Evolutionary conservation across 2,113 vertebrate genomes (phyloP).

Genomic region (Spizaetus ornatus): DNA sequence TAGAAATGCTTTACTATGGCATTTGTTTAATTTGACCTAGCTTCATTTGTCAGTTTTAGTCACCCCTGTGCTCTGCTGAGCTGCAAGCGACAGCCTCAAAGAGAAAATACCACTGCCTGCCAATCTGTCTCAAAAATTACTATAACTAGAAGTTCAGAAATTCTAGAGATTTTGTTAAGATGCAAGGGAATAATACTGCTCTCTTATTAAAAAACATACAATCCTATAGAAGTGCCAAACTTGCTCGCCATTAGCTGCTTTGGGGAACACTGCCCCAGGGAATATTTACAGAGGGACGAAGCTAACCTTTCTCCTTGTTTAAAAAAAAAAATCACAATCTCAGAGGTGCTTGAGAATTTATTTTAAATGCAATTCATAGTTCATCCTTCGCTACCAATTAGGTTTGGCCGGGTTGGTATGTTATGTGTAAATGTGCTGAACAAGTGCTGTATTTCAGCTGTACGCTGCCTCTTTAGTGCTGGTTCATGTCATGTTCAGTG

Average conservation of each 20-base stretch:
- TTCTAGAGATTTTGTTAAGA: not conserved
- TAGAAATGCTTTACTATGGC: not conserved
- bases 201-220: not conserved
- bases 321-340: not conserved
- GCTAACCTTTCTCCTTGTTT: not conserved
- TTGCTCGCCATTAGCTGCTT: not conserved
- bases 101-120: conserved; percentile 4
- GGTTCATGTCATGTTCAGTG: not conserved
- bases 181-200: not conserved
- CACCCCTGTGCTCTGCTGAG: not conserved
- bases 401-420: not conserved
- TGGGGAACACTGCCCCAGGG: not conserved
- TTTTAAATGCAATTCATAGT: not conserved
- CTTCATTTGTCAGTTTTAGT: not conserved
- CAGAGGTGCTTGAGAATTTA: not conserved
- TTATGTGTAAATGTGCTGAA: not conserved
- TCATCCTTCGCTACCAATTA: not conserved
- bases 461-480: not conserved
- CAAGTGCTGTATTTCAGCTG: not conserved
- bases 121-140: not conserved
- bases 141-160: not conserved
- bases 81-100: conserved; percentile 15
- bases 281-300: not conserved
- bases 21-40: not conserved
- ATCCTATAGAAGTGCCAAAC: not conserved